A percentile compares a stretch with the other conserved stretches of the same genome.
These are phyloP conservation scores for Caretta caretta DNA, from an alignment of 2,113 vertebrate genomes.

Conservation along the genomic window DNA sequence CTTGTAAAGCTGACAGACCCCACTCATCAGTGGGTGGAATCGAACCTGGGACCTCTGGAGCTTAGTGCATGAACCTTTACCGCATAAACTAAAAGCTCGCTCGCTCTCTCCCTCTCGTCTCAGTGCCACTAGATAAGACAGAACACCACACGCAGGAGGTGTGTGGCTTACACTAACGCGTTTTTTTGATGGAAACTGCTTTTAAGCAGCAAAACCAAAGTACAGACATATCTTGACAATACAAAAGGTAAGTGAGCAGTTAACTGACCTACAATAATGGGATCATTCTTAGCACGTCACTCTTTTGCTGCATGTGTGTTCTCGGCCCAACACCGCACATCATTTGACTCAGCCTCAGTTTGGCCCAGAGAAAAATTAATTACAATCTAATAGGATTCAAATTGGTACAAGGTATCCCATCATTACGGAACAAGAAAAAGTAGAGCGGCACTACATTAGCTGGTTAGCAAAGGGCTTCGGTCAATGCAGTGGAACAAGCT, in stretches of 20 bases:
- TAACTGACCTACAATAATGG: background rate
- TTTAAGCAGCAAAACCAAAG: background rate
- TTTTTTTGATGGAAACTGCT: background rate
- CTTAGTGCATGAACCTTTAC: no score
- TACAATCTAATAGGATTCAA: conserved; percentile 73
- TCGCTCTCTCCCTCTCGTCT: no score
- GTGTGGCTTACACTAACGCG: background rate
- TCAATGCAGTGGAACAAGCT: conserved; percentile 71
- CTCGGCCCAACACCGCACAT: conserved; percentile 34
- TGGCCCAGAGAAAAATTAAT: conserved; percentile 68
- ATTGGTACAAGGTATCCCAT: conserved; percentile 74
- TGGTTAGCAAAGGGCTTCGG: conserved; percentile 28
- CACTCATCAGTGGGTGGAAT: no score
- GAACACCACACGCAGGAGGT: background rate
- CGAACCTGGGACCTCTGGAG: no score
- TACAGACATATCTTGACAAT: background rate
- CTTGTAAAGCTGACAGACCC: no score
- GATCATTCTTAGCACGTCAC: conserved; percentile 31
- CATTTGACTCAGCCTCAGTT: conserved; percentile 56
- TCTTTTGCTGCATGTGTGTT: background rate
- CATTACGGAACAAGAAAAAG: conserved; percentile 65
- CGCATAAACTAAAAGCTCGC: no score
- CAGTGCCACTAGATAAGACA: no score
- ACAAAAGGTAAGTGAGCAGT: background rate
- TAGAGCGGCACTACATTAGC: conserved; percentile 56